Evolutionary conservation across 2,888 invertebrate genomes (phyloP), one percentile per base, ranked within the genome.

Genomic region (Phengaris alcon): DNA sequence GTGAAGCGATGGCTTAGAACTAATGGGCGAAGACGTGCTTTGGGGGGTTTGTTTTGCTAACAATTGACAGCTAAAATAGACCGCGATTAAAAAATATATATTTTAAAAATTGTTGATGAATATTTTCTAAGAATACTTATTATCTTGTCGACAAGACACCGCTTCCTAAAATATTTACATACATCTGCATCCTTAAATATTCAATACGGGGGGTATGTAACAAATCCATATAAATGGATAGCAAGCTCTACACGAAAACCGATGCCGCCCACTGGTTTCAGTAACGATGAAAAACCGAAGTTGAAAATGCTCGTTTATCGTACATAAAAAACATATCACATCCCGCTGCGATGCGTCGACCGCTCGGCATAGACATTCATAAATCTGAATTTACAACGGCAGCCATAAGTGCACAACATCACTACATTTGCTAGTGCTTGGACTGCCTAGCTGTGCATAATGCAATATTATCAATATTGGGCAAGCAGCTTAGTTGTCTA

Each of bases 1-100:
- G 85, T 86, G 85, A 82, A 79, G 86, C 88, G 86, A 82, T 84
- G 86, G 83, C 75, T 81, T 80, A 85, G 89, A 89, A 90, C 81
- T 89, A 90, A 90, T 85, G 77, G 82, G 80, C 75, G 81, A 74
- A 79, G 90, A 90, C 90, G 82, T 77, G 84, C 72, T 35, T 84
- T 85, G 87, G 88, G 87, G 77, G 75, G 86, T 84, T 81, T 84
- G 84, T 84, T 83, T 80, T 79, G 80, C 80, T 64, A 75, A 76
- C 75, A 55, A 76, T 74, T 79, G 78, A 77, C 77, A 78, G 76
- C 54, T 70, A 75, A 75, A 79, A 10, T 59, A 22, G 6, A 59
- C 59, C 15, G 57, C 12, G 59, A 22, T 59, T 57, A 15, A 12
- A 35, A 12, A 22, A 59, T 9, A 59, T 59, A n/a, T 15, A 35